These are phyloP conservation scores for Heliconius eleuchia DNA, from an alignment of 1,140 invertebrate species.

Conservation along the genomic window DNA sequence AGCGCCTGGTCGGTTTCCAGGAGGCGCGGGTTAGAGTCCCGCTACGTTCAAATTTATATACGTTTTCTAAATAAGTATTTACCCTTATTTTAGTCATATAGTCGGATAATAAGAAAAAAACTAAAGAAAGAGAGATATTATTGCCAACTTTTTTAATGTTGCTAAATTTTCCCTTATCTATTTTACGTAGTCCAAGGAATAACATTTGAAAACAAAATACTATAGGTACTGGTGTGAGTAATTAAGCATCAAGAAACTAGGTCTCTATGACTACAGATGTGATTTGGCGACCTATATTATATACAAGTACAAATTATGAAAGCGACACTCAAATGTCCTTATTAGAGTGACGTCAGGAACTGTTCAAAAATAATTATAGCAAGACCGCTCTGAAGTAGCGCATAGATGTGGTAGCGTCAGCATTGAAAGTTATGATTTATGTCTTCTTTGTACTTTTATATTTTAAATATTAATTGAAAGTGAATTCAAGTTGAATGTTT, in stretches of 20 bases:
- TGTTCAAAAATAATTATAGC: constrained; percentile 36
- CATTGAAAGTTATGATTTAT: neutral
- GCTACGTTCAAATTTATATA: too few relatives aligned
- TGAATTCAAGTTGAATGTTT: neutral
- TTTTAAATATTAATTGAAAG: neutral
- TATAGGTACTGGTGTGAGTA: neutral
- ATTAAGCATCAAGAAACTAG: neutral
- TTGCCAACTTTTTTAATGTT: too few relatives aligned
- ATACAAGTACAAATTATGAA: constrained; percentile 14
- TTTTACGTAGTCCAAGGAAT: too few relatives aligned
- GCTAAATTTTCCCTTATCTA: too few relatives aligned
- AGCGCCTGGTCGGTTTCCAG: too few relatives aligned
- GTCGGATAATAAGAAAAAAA: too few relatives aligned
- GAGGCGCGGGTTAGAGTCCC: too few relatives aligned
- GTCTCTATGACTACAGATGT: constrained; percentile 6
- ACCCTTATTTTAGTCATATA: too few relatives aligned
- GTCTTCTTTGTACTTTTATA: neutral
- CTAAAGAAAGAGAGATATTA: too few relatives aligned
- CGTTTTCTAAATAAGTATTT: too few relatives aligned
- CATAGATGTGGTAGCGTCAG: constrained; percentile 22
- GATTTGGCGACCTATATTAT: constrained; percentile 29
- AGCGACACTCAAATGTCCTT: constrained; percentile 21
- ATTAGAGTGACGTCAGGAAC: constrained; percentile 31
- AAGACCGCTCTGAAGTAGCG: constrained; percentile 20
- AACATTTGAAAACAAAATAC: too few relatives aligned